Conservation (phyloP, 2,113 vertebrate species). For the Spea bombifrons region DNA sequence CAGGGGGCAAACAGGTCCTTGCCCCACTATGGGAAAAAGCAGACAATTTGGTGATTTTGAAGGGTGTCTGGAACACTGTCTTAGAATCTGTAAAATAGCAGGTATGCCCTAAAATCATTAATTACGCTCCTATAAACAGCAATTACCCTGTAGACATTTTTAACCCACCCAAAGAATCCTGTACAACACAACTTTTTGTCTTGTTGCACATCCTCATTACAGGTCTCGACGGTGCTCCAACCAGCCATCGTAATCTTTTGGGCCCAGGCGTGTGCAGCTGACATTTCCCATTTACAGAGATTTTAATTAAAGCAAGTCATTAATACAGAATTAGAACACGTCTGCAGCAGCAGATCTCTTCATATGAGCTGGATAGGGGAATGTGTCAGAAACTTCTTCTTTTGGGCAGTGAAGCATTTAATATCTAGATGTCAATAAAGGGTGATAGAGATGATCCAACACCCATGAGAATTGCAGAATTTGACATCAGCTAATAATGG, state of each 20-base stretch:
- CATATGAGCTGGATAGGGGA: slow-evolving; percentile 20
- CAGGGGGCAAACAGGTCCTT: too few relatives aligned
- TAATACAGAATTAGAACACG: slow-evolving; percentile 38
- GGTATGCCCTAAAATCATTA: too few relatives aligned
- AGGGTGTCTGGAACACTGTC: too few relatives aligned
- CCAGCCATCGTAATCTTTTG: slow-evolving; percentile 35
- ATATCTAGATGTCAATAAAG: slow-evolving; percentile 44
- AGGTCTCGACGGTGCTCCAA: not conserved
- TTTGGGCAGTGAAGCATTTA: slow-evolving; percentile 34
- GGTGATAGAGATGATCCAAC: not conserved
- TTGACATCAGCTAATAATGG: slow-evolving; percentile 15
- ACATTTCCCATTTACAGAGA: slow-evolving; percentile 45
- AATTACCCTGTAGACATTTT: not conserved
- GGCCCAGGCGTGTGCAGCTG: slow-evolving; percentile 9
- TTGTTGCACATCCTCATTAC: not conserved
- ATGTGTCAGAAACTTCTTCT: slow-evolving; percentile 16
- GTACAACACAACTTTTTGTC: not conserved
- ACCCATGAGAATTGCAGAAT: slow-evolving; percentile 13
- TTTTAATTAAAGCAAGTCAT: slow-evolving; percentile 48
- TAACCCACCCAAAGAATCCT: not conserved
- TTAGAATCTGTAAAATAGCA: too few relatives aligned
- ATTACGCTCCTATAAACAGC: not conserved
- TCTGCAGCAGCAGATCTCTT: slow-evolving; percentile 20
- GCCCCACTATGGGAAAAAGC: too few relatives aligned
- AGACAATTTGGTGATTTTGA: too few relatives aligned